Evolutionary conservation across 2,113 vertebrate genomes (phyloP).

Genomic region (Oreochromis spilurus): DNA sequence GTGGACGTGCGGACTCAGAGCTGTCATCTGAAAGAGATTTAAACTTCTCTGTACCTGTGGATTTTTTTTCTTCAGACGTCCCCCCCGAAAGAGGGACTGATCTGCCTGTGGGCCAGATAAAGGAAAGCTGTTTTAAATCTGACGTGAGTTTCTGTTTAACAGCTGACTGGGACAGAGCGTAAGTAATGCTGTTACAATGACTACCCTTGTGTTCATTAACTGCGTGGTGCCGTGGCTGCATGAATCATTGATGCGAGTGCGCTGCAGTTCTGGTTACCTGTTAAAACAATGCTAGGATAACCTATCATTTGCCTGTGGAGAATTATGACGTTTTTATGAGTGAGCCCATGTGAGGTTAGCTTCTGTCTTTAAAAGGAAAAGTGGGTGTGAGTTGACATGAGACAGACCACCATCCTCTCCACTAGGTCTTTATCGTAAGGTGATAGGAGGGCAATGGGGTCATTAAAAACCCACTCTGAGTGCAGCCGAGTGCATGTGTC

Average conservation of each 20-base stretch:
- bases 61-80: conserved; percentile 26
- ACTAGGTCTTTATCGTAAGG: conserved; percentile 57
- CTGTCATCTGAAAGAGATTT: conserved; percentile 25
- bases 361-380: conserved; percentile 25
- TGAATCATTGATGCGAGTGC: conserved; percentile 61
- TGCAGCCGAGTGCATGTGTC: background rate
- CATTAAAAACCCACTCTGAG: conserved; percentile 33
- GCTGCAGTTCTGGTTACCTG: conserved; percentile 48
- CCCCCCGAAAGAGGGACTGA: background rate
- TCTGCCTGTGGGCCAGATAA: background rate
- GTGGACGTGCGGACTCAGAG: conserved; percentile 34
- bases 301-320: background rate
- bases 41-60: conserved; percentile 21
- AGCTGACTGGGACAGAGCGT: conserved; percentile 32
- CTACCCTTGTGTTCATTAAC: conserved; percentile 50
- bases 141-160: conserved; percentile 12
- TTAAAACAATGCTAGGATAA: conserved; percentile 14
- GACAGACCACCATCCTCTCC: conserved; percentile 30
- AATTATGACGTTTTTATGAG: conserved; percentile 10
- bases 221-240: conserved; percentile 22
- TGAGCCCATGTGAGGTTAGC: background rate
- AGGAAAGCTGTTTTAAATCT: conserved; percentile 5
- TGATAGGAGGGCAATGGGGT: conserved; percentile 56
- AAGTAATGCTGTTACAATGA: conserved; percentile 51
- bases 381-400: conserved; percentile 58